Percentiles rank a stretch among this genome's conserved stretches.
Evolutionary conservation across 2,888 invertebrate genomes (phyloP).

Genomic region (Ochropleura leucogaster): DNA sequence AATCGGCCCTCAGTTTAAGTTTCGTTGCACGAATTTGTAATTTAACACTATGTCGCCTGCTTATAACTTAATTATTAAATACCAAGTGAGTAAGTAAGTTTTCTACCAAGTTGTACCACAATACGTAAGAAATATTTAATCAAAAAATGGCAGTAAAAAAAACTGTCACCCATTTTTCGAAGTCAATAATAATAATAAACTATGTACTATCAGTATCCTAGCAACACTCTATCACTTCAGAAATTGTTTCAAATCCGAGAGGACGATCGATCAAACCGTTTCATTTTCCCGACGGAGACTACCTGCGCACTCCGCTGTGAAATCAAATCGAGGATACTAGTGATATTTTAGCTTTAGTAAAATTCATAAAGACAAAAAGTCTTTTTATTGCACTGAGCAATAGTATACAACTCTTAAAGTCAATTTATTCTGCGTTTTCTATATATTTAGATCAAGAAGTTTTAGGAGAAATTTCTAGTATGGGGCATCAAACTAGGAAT

Average conservation of each 20-base stretch:
- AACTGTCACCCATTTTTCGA: background rate
- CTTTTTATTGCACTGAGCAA: background rate
- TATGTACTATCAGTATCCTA: background rate
- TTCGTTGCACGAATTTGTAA: background rate
- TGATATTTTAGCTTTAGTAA: background rate
- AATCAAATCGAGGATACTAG: background rate
- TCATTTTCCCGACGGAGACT: slow-evolving; percentile 11
- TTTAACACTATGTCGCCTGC: background rate
- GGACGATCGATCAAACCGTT: slow-evolving; percentile 40
- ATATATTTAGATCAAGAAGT: slow-evolving; percentile 53
- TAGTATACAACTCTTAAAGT: slow-evolving; percentile 13
- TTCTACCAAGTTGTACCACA: background rate
- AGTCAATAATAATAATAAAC: background rate
- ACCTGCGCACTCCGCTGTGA: slow-evolving; percentile 15
- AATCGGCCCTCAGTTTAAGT: too few relatives aligned
- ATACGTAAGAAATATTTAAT: too few relatives aligned
- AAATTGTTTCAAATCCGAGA: slow-evolving; percentile 24
- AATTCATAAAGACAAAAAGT: background rate
- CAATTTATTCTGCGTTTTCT: slow-evolving; percentile 47
- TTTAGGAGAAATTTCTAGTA: too few relatives aligned
- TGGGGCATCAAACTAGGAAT: too few relatives aligned
- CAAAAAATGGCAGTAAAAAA: background rate
- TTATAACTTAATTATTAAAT: background rate
- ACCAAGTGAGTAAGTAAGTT: background rate
- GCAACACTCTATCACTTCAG: slow-evolving; percentile 43